phyloP scores from a whole-genome alignment of 2,888 invertebrate genomes.

The Imbricaverruca yamaguchii region DNA sequence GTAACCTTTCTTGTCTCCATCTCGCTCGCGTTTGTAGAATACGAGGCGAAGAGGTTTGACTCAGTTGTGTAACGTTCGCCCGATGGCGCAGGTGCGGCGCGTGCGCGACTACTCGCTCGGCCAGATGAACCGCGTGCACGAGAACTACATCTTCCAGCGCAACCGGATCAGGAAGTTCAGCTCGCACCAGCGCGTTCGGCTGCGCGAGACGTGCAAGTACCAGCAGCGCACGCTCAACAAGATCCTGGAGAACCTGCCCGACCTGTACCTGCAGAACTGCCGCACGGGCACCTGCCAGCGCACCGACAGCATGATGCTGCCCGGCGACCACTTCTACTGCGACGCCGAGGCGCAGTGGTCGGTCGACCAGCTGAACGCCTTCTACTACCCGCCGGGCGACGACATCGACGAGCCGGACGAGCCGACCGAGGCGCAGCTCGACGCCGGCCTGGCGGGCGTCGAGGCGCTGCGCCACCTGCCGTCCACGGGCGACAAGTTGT shows the following conservation, averaged over 20 bases:
- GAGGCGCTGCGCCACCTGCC: background rate
- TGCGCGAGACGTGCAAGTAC: slow-evolving; percentile 89
- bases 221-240: slow-evolving; percentile 92
- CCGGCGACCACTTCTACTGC: slow-evolving; percentile 48
- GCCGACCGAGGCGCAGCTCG: slow-evolving; percentile 32
- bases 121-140: slow-evolving; percentile 86
- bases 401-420: slow-evolving; percentile 25
- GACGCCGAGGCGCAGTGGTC: slow-evolving; percentile 45
- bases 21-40: too few species aligned
- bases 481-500: background rate
- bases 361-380: slow-evolving; percentile 37
- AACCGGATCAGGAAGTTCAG: slow-evolving; percentile 92
- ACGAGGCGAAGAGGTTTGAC: too few species aligned
- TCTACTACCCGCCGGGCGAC: slow-evolving; percentile 40
- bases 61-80: too few species aligned
- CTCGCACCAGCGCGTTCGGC: slow-evolving; percentile 76
- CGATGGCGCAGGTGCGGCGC: slow-evolving; percentile 62
- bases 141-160: slow-evolving; percentile 90
- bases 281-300: slow-evolving; percentile 66
- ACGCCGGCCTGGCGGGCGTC: background rate
- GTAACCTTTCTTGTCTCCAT: too few species aligned
- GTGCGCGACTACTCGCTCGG: slow-evolving; percentile 86
- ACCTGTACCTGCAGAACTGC: slow-evolving; percentile 86
- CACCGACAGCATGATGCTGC: slow-evolving; percentile 48
- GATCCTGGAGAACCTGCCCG: slow-evolving; percentile 83